Percentiles rank a stretch among this genome's conserved stretches.
Evolutionary conservation across 2,797 vertebrate species (phyloP).

Genomic region (Hapalemur alaotrensis): DNA sequence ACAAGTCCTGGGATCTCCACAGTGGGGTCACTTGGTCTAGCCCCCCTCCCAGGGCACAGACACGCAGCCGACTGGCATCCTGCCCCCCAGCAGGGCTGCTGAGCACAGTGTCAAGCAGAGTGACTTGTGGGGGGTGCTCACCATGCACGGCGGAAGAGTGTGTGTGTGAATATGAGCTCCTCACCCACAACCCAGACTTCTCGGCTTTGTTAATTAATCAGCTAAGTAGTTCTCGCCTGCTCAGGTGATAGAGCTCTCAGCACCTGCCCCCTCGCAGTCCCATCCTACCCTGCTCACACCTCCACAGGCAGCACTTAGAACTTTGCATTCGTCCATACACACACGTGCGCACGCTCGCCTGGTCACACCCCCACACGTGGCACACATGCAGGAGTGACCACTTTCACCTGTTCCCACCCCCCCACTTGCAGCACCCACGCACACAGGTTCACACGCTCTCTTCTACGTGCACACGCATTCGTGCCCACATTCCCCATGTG

Average conservation of each 20-base stretch:
- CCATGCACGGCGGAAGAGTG: background rate
- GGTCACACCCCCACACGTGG: background rate
- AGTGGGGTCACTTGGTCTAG: background rate
- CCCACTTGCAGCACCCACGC: background rate
- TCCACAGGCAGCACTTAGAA: background rate
- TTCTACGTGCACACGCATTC: background rate
- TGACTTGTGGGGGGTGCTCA: background rate
- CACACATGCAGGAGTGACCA: fast-evolving
- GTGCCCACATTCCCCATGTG: background rate
- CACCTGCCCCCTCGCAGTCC: background rate
- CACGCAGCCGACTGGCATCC: background rate
- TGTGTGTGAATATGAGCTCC: constrained; percentile 47
- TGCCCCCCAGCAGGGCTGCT: background rate
- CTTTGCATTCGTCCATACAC: background rate
- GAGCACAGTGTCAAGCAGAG: background rate
- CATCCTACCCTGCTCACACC: constrained; percentile 13
- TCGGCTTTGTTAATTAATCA: constrained; percentile 77
- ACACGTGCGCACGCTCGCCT: background rate
- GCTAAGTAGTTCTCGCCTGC: constrained; percentile 75
- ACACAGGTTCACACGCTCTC: background rate
- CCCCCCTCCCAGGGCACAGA: background rate
- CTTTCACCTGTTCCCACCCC: background rate
- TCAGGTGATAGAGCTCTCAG: constrained; percentile 51
- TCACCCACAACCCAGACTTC: constrained; percentile 67
- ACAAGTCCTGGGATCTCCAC: background rate